These are phyloP conservation scores for Copidosoma aretas DNA, from an alignment of 2,888 invertebrate genomes.

Conservation along the genomic window DNA sequence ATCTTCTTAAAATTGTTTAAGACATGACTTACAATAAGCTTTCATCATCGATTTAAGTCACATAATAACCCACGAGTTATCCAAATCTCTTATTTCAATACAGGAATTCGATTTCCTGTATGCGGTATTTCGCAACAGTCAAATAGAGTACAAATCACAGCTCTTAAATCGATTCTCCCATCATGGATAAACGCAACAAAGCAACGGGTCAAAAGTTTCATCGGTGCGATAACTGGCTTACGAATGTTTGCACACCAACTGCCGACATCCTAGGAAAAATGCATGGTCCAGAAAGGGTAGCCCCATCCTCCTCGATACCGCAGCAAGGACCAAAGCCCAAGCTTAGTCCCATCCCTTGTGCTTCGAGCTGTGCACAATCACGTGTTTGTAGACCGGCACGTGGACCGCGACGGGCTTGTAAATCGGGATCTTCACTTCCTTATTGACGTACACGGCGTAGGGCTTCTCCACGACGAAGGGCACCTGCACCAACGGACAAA, in stretches of 20 bases:
- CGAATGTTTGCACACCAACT: background rate
- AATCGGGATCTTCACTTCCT: conserved; percentile 66
- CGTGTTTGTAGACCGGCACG: conserved; percentile 66
- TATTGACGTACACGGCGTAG: conserved; percentile 68
- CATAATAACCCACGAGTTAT: too few relatives aligned
- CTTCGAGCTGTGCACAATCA: conserved; percentile 57
- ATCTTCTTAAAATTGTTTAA: too few relatives aligned
- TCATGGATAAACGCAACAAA: too few relatives aligned
- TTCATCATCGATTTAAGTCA: too few relatives aligned
- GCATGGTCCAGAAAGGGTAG: background rate
- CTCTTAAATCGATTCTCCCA: too few relatives aligned
- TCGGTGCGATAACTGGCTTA: background rate
- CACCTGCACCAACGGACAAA: too few relatives aligned
- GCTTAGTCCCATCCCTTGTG: conserved; percentile 50
- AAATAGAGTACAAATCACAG: too few relatives aligned
- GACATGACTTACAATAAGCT: too few relatives aligned
- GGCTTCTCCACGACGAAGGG: conserved; percentile 70
- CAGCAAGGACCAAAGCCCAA: background rate
- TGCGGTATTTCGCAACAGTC: too few relatives aligned
- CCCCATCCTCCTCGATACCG: background rate
- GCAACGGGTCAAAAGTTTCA: background rate
- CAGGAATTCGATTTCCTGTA: too few relatives aligned
- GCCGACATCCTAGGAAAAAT: too few relatives aligned
- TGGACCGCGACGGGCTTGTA: conserved; percentile 68
- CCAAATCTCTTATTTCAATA: too few relatives aligned